Conservation (phyloP, 2,797 vertebrate genomes). For the Smutsia gigantea region DNA sequence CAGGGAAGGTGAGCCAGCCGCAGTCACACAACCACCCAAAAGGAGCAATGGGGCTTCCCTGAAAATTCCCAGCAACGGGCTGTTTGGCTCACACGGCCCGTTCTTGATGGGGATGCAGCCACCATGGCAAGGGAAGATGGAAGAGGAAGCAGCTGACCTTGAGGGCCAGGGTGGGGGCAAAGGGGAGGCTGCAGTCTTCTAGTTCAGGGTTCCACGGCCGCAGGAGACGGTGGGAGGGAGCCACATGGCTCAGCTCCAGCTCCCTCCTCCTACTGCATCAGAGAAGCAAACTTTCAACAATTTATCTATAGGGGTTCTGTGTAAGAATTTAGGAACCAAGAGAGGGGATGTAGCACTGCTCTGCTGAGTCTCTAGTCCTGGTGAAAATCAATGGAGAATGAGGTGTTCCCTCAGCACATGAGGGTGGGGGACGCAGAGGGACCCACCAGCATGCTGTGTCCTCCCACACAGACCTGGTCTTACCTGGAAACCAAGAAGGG, state of each 20-base stretch:
- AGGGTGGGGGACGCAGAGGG: rapidly evolving
- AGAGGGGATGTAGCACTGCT: rapidly evolving
- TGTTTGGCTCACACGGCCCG: not conserved
- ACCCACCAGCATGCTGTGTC: not conserved
- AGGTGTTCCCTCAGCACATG: not conserved
- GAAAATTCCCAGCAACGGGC: not conserved
- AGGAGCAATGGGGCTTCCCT: rapidly evolving
- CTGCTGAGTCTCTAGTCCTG: not conserved
- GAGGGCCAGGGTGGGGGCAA: not conserved
- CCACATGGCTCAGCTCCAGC: not conserved
- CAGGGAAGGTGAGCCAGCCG: not conserved
- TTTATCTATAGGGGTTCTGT: not conserved
- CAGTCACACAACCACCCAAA: no score
- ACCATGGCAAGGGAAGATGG: rapidly evolving
- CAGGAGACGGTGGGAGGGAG: not conserved
- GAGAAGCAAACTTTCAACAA: not conserved
- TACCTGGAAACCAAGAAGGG: not conserved
- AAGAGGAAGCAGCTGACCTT: not conserved
- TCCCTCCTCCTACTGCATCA: not conserved
- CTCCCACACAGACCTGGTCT: not conserved
- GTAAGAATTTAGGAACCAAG: not conserved
- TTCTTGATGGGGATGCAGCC: not conserved
- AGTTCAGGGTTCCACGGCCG: not conserved
- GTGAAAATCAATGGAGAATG: not conserved
- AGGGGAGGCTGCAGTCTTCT: no score